phyloP scores from a whole-genome alignment of 1,140 invertebrate genomes.

The Cydia splendana region DNA sequence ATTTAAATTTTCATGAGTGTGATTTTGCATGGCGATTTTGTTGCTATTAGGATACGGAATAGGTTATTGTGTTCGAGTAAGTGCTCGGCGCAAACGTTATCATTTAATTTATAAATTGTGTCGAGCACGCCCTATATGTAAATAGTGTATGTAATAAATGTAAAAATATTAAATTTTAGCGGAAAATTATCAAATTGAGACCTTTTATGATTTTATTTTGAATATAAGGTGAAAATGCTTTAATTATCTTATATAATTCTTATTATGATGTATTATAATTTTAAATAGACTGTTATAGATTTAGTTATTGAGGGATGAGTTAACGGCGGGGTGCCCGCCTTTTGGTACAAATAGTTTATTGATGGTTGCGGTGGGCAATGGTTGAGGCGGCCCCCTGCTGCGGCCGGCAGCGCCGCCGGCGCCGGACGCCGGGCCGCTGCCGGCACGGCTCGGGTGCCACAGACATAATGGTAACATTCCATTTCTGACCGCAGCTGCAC shows the following conservation, averaged over 20 bases:
- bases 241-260: conserved; percentile 76
- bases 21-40: conserved; percentile 74
- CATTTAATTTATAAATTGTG: conserved; percentile 71
- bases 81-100: conserved; percentile 62
- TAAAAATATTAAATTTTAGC: conserved; percentile 64
- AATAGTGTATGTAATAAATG: conserved; percentile 70
- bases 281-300: conserved; percentile 78
- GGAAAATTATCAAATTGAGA: conserved; percentile 69
- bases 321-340: conserved; percentile 42
- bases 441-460: background rate
- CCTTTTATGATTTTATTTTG: conserved; percentile 74
- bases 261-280: conserved; percentile 77
- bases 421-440: background rate
- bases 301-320: conserved; percentile 66
- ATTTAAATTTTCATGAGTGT: conserved; percentile 70
- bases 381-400: conserved; percentile 32
- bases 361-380: background rate
- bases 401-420: conserved; percentile 34
- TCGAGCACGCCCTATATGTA: conserved; percentile 62
- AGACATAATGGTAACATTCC: too few relatives aligned
- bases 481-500: too few relatives aligned
- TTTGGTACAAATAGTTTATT: conserved; percentile 56
- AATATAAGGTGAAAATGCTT: conserved; percentile 77
- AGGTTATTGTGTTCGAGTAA: conserved; percentile 52
- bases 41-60: conserved; percentile 61